Base-by-base conservation (phyloP, 2,797 vertebrate genomes). In the Microctenopoma stevenorrisi region DNA sequence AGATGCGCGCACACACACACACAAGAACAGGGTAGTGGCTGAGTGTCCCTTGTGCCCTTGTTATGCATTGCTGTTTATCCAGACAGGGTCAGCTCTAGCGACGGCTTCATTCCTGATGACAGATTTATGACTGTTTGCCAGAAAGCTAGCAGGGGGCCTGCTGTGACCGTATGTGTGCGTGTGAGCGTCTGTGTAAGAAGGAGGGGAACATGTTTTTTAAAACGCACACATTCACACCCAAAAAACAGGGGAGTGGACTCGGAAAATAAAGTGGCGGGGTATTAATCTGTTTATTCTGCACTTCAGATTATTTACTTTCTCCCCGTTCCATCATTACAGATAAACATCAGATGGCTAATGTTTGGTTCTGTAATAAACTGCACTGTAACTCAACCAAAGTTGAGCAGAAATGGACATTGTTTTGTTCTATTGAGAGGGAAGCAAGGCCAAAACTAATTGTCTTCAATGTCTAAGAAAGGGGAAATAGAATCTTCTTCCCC, bases 31-130 rank as follows among this genome's bases (percentile, higher is more conserved):
- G 80, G 81, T 86, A 74, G 85, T 63, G 76, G 46, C 71, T 80
- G 69, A 85, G 80, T 70, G 62, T 88, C 76, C 87, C 90, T 92
- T 80, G 91, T 92, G 88, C 94, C 88, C 89, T 91, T 91, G 93
- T 95, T 95, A 94, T 94, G 93, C 94, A 94, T 95, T 93, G 95
- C 95, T 94, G 94, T 96, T 95, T 95, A 96, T 91, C 95, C 94
- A 94, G 95, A 95, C 91, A 94, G 95, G 92, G 91, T 93, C 94
- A 94, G 94, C 94, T 95, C 95, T 91, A 93, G 94, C 92, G 93
- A 96, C 95, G 94, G 93, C 95, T 96, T 96, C 93, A 95, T 96
- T 95, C 94, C 89, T 94, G 94, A 81, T 91, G 95, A 95, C 95
- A 96, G 95, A 96, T 96, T 96, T 94, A 96, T 91, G 91, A 91